Base-by-base conservation (phyloP, 2,113 vertebrate genomes). In the Anser brachyrhynchus region DNA sequence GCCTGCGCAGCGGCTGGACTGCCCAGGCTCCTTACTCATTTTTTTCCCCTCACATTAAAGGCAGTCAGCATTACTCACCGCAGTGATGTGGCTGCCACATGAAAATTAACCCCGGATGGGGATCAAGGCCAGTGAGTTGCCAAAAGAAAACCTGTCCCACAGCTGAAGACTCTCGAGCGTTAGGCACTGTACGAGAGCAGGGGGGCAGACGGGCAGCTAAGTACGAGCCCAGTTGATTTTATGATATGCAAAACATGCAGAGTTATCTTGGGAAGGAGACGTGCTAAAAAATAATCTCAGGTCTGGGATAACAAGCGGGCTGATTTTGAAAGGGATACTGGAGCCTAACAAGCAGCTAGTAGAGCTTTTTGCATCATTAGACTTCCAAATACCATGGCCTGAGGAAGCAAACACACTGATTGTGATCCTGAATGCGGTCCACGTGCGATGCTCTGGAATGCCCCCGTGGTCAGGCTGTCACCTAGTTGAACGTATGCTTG, bases 121-220 rank as follows among this genome's bases (percentile, higher is more conserved):
- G 43, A 41, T 43, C 29, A 65, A 81, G 55, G 46, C 52, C 57
- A 66, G 16, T 22, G 28, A 25, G n/a, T 18, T 70, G 46, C 12
- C 62, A 67, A 80, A 44, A n/a, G 19, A 28, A 59, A 76, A 81
- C 3, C 10, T 43, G 29, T 26, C 51, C 46, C 11, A 1, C 26
- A 88, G 59, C 18, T 83, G 62, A 66, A 66, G 55, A 51, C 31
- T 15, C 44, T 46, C 0, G 0, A 57, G 28, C 26, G n/a, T 7
- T 4, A 33, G 37, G 44, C n/a, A 57, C 22, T 6, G 44, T 2
- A 8, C 0, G 0, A 69, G 75, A 43, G 25, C 2, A 52, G 35
- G 20, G 28, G 13, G 39, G 25, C 43, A 57, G 1, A 33, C 0
- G 0, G 33, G 61, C 22, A 20, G 2, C 0, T 0, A 39, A 18